Evolutionary conservation across 2,113 vertebrate genomes (phyloP).

Genomic region (Pogona vitticeps): DNA sequence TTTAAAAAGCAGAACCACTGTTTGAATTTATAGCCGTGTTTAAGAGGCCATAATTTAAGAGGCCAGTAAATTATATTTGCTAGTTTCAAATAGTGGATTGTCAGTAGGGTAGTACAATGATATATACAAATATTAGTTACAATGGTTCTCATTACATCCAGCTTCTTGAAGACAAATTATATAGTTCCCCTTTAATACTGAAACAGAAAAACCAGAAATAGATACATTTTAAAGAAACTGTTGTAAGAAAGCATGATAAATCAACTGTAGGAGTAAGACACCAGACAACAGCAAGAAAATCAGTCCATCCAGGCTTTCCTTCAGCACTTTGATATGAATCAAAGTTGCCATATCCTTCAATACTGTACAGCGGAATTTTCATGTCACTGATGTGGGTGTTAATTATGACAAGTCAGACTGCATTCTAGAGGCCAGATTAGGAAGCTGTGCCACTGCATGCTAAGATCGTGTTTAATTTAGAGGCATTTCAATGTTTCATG

Average conservation of each 20-base stretch:
- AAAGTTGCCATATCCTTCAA: slow-evolving; percentile 54
- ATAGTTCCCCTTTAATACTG: slow-evolving; percentile 84
- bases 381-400: slow-evolving; percentile 27
- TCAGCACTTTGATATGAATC: slow-evolving; percentile 68
- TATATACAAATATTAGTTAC: slow-evolving; percentile 34
- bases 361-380: slow-evolving; percentile 24
- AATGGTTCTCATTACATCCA: slow-evolving; percentile 49
- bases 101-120: slow-evolving; percentile 57
- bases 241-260: slow-evolving; percentile 79
- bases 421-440: background rate
- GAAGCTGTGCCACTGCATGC: background rate
- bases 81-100: slow-evolving; percentile 55
- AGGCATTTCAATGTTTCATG: background rate
- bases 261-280: slow-evolving; percentile 77
- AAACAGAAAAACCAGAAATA: slow-evolving; percentile 77
- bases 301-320: slow-evolving; percentile 86
- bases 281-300: slow-evolving; percentile 78
- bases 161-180: slow-evolving; percentile 65
- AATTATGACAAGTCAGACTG: background rate
- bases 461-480: background rate
- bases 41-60: slow-evolving; percentile 39
- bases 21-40: slow-evolving; percentile 63
- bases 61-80: slow-evolving; percentile 42
- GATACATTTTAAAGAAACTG: slow-evolving; percentile 76
- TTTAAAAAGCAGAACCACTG: slow-evolving; percentile 55